A percentile compares a stretch with the other conserved stretches of the same genome.
Conservation (phyloP, 2,888 invertebrate species). For the Julus scanicus region DNA sequence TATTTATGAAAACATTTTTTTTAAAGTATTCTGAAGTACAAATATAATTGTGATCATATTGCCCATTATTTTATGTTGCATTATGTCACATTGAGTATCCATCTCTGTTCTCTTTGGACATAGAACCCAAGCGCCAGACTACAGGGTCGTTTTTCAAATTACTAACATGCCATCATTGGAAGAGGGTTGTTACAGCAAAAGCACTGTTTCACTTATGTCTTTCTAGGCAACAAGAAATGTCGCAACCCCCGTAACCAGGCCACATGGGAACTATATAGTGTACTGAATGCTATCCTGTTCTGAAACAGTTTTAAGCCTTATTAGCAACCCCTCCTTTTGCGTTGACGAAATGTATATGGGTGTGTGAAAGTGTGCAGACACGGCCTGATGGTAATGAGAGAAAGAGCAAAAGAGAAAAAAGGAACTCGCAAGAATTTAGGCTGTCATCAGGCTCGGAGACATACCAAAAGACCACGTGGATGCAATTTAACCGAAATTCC, state of each 20-base stretch:
- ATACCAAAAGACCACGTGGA: constrained; percentile 5
- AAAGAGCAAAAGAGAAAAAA: neutral
- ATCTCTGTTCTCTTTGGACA: neutral
- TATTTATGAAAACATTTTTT: too few relatives aligned
- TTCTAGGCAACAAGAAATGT: neutral
- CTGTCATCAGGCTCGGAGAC: neutral
- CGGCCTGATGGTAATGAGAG: constrained; percentile 3
- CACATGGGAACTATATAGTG: neutral
- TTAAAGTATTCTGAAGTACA: too few relatives aligned
- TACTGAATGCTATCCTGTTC: neutral
- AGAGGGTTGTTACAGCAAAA: neutral
- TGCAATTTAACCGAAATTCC: constrained; percentile 5
- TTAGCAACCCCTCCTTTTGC: constrained; percentile 11
- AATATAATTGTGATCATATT: too few relatives aligned
- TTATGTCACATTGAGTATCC: neutral
- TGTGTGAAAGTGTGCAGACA: constrained; percentile 19
- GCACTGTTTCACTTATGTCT: neutral
- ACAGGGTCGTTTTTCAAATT: neutral
- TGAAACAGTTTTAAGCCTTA: constrained; percentile 10
- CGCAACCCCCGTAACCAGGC: neutral
- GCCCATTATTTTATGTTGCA: neutral
- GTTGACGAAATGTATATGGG: constrained; percentile 19
- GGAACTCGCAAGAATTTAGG: neutral
- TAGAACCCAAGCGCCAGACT: neutral
- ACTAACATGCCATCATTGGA: neutral